These are phyloP conservation scores for Dynastes tityus DNA, from an alignment of 2,888 invertebrate genomes.

Conservation along the genomic window DNA sequence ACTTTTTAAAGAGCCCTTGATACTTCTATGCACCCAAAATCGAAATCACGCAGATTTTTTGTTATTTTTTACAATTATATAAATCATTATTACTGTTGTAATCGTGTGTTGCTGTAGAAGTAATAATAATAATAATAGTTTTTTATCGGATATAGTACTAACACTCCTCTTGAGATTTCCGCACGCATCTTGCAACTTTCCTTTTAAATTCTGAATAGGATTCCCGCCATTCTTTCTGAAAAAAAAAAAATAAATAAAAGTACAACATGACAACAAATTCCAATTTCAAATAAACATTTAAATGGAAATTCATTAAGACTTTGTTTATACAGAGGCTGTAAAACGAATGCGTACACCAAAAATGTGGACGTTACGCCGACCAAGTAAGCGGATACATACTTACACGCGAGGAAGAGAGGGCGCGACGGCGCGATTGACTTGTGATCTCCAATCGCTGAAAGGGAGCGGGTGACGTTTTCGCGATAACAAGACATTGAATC, in stretches of 20 bases:
- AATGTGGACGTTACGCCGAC: too few species aligned
- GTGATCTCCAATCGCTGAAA: too few species aligned
- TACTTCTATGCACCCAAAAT: constrained; percentile 34
- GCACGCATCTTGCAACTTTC: constrained; percentile 97
- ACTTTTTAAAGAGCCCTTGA: constrained; percentile 26
- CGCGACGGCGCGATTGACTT: too few species aligned
- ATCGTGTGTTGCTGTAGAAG: constrained; percentile 35
- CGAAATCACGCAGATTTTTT: constrained; percentile 37
- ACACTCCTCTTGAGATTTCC: constrained; percentile 99
- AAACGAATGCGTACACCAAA: too few species aligned
- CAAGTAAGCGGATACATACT: too few species aligned
- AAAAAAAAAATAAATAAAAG: not conserved
- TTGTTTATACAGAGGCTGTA: too few species aligned
- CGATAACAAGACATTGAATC: too few species aligned
- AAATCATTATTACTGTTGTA: constrained; percentile 43
- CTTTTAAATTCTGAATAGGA: constrained; percentile 97
- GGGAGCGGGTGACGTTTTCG: too few species aligned
- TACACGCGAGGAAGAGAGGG: too few species aligned
- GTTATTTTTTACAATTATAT: constrained; percentile 41
- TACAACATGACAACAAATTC: not conserved
- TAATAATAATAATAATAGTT: constrained; percentile 39
- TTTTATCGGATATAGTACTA: constrained; percentile 76
- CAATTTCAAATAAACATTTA: not conserved
- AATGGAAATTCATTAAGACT: too few species aligned
- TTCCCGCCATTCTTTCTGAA: constrained; percentile 99